Base-by-base conservation (phyloP, 1,140 invertebrate species). In the Gryllus bimaculatus region DNA sequence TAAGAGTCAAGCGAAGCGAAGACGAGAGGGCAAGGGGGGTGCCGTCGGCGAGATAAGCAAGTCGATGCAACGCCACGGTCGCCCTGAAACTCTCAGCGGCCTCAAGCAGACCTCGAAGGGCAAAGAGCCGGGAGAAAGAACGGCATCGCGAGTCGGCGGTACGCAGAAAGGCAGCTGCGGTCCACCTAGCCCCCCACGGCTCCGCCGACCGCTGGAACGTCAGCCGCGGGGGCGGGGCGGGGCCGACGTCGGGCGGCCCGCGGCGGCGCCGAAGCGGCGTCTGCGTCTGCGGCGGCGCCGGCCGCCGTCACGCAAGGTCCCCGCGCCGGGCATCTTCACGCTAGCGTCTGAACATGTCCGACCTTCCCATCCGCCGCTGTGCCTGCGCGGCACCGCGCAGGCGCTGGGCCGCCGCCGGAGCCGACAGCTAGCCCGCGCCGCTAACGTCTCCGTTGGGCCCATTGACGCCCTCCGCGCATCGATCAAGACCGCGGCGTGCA, bases 401-500 rank as follows among this genome's bases (percentile, higher is more conserved):
- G 8, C 47, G 78, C 13, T 77, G 47, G 78, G 87, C 90, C 90
- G 74, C 91, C 91, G n/a, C 90, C 90, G 80, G 21, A 48, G 66
- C 48, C 48, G 20, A 77, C n/a, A n/a, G n/a, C n/a, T n/a, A 12
- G 21, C 75, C 76, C 75, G 20, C 73, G 66, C 75, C 48, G 74
- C 39, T 74, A 49, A 79, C 81, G 15, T 49, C 66, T 49, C 47
- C 77, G 76, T 8, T 26, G 75, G n/a, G 49, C 47, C 79, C 86
- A 80, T 87, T 90, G 88, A 90, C 90, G 74, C 91, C 91, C 20
- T 90, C n/a, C 90, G 80, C 87, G 86, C 81, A 85, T 92, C 47
- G 90, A n/a, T 92, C 77, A 91, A 92, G 84, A 89, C 89, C 12
- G 90, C 90, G n/a, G n/a, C 8, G 90, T 91, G 48, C 90, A 89